Conservation (phyloP, 1,140 invertebrate species). For the Brevipalpus yothersi region DNA sequence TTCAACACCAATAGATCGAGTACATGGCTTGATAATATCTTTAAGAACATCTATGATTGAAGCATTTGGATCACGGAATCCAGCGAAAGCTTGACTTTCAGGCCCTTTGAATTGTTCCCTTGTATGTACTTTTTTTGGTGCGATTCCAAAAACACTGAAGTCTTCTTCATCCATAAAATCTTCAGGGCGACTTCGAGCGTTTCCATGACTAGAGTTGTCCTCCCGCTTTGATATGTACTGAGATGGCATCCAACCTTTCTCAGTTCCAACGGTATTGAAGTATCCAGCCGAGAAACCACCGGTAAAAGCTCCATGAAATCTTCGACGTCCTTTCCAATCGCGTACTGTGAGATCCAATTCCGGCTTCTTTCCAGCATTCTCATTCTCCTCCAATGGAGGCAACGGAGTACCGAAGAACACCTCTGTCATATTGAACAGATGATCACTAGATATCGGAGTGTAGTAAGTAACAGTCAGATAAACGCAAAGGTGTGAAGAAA, state of each 20-base stretch:
- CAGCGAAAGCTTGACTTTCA: conserved; percentile 7
- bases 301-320: conserved; percentile 98
- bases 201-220: conserved; percentile 27
- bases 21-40: conserved; percentile 44
- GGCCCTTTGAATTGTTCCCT: conserved; percentile 37
- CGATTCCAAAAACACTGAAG: conserved; percentile 77
- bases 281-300: conserved; percentile 96
- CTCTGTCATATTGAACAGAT: too few relatives aligned
- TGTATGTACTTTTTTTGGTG: conserved; percentile 52
- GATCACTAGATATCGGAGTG: too few relatives aligned
- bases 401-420: conserved; percentile 2
- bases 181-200: conserved; percentile 29
- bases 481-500: too few relatives aligned
- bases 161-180: conserved; percentile 99
- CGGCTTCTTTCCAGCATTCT: conserved; percentile 49
- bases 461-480: too few relatives aligned
- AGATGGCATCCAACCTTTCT: conserved; percentile 80
- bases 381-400: conserved; percentile 23
- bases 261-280: conserved; percentile 82
- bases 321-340: conserved; percentile 60
- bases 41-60: conserved; percentile 50
- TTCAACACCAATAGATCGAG: conserved; percentile 59
- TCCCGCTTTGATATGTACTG: conserved; percentile 50
- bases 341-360: conserved; percentile 67
- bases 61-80: conserved; percentile 20